Evolutionary conservation across 2,797 vertebrate genomes (phyloP).

Genomic region (Xyrichtys novacula): DNA sequence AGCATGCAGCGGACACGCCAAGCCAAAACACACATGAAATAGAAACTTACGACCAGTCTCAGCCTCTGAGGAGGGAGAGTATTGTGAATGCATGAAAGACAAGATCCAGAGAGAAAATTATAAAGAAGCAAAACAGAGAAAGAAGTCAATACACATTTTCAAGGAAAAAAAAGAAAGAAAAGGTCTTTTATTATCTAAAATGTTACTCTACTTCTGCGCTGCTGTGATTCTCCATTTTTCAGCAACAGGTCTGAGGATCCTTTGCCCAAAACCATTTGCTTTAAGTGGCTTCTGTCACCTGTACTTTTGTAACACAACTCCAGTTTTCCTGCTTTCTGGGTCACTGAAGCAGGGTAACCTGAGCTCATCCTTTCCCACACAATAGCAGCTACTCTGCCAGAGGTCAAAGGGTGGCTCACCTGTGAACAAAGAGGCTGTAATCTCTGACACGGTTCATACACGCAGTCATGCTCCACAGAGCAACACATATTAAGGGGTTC

Average conservation of each 20-base stretch:
- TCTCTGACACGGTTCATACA: conserved; percentile 79
- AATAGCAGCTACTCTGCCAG: conserved; percentile 77
- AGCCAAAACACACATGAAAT: conserved; percentile 61
- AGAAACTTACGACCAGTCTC: conserved; percentile 80
- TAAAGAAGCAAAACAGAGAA: conserved; percentile 44
- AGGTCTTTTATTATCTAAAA: conserved; percentile 8
- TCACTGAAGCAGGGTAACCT: conserved; percentile 82
- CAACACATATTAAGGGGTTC: conserved; percentile 69
- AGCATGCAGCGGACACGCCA: conserved; percentile 76
- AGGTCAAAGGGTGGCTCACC: conserved; percentile 82
- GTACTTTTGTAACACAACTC: conserved; percentile 78
- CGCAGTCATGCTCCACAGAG: conserved; percentile 80
- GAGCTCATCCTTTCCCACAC: conserved; percentile 79
- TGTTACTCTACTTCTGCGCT: not conserved
- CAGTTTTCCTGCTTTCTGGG: conserved; percentile 83
- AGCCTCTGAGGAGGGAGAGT: conserved; percentile 57
- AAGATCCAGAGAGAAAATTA: conserved; percentile 60
- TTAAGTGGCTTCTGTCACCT: conserved; percentile 65
- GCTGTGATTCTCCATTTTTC: conserved; percentile 4
- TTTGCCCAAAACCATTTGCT: conserved; percentile 57
- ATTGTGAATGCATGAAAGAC: conserved; percentile 61
- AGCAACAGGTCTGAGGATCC: conserved; percentile 1
- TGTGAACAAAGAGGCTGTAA: conserved; percentile 84
- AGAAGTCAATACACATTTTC: conserved; percentile 29
- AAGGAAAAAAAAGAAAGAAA: conserved; percentile 1